Base-by-base conservation (phyloP, 2,113 vertebrate genomes). In the Collichthys lucidus region DNA sequence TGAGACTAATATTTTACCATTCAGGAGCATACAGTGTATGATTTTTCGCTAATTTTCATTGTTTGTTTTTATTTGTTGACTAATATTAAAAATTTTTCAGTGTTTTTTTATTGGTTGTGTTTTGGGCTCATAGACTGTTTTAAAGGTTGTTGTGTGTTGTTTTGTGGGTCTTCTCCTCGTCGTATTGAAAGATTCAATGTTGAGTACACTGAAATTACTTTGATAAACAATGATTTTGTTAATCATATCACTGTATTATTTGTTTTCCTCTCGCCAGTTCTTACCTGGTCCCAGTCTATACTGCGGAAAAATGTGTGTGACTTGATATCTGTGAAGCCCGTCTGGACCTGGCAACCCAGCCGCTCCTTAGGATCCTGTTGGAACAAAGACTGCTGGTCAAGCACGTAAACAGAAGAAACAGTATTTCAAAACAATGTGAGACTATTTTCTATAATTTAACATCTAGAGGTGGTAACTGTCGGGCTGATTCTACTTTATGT, bases 241-340 rank as follows among this genome's bases (percentile, higher is more conserved):
- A 49, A n/a, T 59, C 7, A 50, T 0, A 42, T 12, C 40, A 10
- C 42, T 17, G 31, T 22, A 1, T 71, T 14, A 46, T 46, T 46
- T 53, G 52, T 19, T 52, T 11, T 4, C 11, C 29, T 31, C 8
- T 53, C 10, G 19, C 42, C 10, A 29, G 75, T 31, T 77, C 92
- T 97, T 96, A 99, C 98, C 97, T 98, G 96, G 77, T 99, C 97
- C 98, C 98, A 99, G 95, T 99, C 98, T 88, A 99, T 98, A 94
- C 94, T 99, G 92, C 98, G 97, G 95, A 99, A 99, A 94, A 99
- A 99, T 0, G 98, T 99, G 44, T 99, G 98, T 65, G 97, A 95
- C 95, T 98, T 98, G 94, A 99, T 98, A 87, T 99, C 98, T 4
- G 96, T 95, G 93, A 98, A 99, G 81, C 98, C 98, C 0, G 96